Evolutionary conservation across 2,888 invertebrate genomes (phyloP).

Genomic region (Macrophya annulata): DNA sequence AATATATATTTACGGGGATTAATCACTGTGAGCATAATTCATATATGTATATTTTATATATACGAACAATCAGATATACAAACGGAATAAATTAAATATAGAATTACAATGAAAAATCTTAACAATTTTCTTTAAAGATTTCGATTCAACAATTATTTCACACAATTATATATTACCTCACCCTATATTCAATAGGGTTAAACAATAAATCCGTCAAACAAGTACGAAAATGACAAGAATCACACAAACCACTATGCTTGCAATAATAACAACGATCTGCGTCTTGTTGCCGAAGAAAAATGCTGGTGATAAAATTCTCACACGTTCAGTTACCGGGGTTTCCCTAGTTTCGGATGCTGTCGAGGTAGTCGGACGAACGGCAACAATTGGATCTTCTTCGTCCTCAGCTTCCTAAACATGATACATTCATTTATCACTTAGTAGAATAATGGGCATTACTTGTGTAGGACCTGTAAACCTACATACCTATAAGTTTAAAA

Average conservation of each 20-base stretch:
- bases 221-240: constrained; percentile 63
- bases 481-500: neutral
- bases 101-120: neutral
- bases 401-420: constrained; percentile 46
- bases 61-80: neutral
- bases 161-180: neutral
- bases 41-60: neutral
- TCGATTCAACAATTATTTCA: neutral
- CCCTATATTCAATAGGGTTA: neutral
- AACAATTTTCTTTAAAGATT: constrained; percentile 21
- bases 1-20: neutral
- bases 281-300: constrained; percentile 63
- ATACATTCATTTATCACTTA: constrained; percentile 26
- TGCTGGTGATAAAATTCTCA: constrained; percentile 57
- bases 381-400: constrained; percentile 58
- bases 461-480: neutral
- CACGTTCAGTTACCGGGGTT: constrained; percentile 50
- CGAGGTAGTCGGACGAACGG: constrained; percentile 54
- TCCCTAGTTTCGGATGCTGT: constrained; percentile 49
- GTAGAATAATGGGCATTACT: neutral
- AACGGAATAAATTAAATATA: neutral
- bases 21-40: constrained; percentile 1
- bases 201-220: constrained; percentile 52
- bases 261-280: constrained; percentile 64
- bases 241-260: constrained; percentile 62